Conservation (phyloP, 2,888 invertebrate species). For the Idaea aversata region DNA sequence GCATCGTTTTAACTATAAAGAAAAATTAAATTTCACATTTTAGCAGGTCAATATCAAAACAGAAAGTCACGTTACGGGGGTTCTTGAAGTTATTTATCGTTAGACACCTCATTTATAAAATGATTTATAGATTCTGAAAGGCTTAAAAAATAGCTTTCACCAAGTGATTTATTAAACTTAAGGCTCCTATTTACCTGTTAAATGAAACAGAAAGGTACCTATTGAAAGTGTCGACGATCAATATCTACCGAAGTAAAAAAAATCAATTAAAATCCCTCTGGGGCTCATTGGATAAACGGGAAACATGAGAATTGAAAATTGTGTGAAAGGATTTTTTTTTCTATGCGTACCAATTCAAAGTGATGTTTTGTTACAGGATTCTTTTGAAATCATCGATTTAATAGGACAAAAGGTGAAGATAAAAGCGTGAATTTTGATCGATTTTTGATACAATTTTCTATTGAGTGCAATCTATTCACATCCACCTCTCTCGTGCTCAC, state of each 20-base stretch:
- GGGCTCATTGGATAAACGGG: constrained; percentile 64
- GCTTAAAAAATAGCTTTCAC: constrained; percentile 64
- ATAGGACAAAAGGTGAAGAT: constrained; percentile 38
- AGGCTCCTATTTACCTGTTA: constrained; percentile 57
- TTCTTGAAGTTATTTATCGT: constrained; percentile 36
- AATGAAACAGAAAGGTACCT: constrained; percentile 61
- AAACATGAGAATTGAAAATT: constrained; percentile 67
- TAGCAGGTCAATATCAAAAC: neutral
- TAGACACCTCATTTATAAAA: constrained; percentile 53
- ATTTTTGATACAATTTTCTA: neutral
- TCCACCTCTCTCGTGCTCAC: too few species aligned
- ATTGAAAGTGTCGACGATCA: constrained; percentile 66
- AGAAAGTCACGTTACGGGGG: constrained; percentile 2
- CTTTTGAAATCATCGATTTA: constrained; percentile 47
- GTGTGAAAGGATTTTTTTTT: constrained; percentile 60
- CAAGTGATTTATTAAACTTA: constrained; percentile 66
- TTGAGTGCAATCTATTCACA: too few species aligned
- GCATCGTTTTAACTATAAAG: too few species aligned
- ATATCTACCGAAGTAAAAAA: constrained; percentile 71
- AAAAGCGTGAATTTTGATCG: constrained; percentile 6
- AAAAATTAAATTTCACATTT: neutral
- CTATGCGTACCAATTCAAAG: constrained; percentile 45
- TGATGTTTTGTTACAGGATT: constrained; percentile 57
- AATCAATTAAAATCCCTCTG: constrained; percentile 65
- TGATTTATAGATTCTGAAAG: constrained; percentile 64